Evolutionary conservation across 2,888 invertebrate genomes (phyloP).

Genomic region (Hypomecis atomaria): DNA sequence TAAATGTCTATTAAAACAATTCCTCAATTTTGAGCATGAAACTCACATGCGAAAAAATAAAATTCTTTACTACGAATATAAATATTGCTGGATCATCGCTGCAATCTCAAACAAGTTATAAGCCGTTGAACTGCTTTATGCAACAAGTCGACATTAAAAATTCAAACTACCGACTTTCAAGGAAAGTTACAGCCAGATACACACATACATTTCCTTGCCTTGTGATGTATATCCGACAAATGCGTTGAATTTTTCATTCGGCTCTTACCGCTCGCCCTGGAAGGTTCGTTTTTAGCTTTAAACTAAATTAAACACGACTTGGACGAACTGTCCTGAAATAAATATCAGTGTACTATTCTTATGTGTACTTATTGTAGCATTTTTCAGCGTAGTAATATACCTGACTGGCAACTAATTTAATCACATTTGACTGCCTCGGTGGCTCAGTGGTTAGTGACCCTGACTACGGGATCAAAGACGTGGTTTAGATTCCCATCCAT

Average conservation of each 20-base stretch:
- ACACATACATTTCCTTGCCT: constrained; percentile 15
- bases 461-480: too few relatives aligned
- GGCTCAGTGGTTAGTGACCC: too few relatives aligned
- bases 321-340: background rate
- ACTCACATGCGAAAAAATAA: too few relatives aligned
- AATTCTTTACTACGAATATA: background rate
- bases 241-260: constrained; percentile 20
- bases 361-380: too few relatives aligned
- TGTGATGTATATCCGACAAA: constrained; percentile 24
- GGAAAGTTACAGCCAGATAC: constrained; percentile 13
- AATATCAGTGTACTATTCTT: too few relatives aligned
- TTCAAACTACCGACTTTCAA: constrained; percentile 11
- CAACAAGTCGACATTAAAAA: constrained; percentile 21
- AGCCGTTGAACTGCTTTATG: constrained; percentile 1
- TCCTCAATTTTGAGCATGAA: too few relatives aligned
- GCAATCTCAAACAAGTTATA: background rate
- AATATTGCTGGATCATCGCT: background rate
- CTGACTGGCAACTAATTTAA: too few relatives aligned
- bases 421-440: too few relatives aligned
- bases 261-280: constrained; percentile 6
- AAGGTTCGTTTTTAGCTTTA: constrained; percentile 6
- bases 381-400: too few relatives aligned
- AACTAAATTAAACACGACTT: background rate
- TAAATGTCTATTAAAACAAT: too few relatives aligned
- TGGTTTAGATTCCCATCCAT: too few relatives aligned